Evolutionary conservation across 2,797 vertebrate species (phyloP).

Genomic region (Fratercula arctica): DNA sequence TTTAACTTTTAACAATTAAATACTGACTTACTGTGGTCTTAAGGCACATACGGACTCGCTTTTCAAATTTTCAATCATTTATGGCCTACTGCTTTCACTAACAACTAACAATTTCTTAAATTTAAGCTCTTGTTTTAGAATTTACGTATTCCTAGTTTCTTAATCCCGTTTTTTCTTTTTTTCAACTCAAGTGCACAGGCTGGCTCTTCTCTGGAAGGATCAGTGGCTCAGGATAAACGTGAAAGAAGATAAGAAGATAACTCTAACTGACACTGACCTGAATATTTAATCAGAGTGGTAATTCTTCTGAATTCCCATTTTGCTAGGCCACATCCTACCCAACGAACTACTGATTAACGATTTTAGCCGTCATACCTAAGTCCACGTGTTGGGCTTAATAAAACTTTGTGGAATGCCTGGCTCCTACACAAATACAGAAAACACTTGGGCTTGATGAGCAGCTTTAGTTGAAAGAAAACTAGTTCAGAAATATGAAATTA

Average conservation of each 20-base stretch:
- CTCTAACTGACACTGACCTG: neutral
- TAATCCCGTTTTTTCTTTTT: neutral
- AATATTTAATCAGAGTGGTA: neutral
- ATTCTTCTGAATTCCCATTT: neutral
- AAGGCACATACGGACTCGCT: neutral
- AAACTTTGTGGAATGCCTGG: neutral
- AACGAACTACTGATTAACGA: neutral
- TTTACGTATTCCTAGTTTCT: neutral
- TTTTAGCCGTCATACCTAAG: rapidly evolving
- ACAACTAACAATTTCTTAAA: neutral
- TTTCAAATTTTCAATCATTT: neutral
- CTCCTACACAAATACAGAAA: neutral
- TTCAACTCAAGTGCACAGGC: neutral
- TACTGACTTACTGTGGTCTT: neutral
- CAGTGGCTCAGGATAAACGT: neutral
- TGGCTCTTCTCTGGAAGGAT: neutral
- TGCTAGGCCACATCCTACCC: neutral
- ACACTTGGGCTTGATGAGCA: neutral
- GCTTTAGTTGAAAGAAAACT: neutral
- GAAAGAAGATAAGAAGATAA: neutral
- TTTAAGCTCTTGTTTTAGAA: neutral
- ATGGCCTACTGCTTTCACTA: neutral
- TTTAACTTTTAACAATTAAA: neutral
- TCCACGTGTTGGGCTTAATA: neutral
- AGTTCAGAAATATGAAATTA: neutral